Conservation (phyloP, 2,888 invertebrate species). For the Magallana nippona region DNA sequence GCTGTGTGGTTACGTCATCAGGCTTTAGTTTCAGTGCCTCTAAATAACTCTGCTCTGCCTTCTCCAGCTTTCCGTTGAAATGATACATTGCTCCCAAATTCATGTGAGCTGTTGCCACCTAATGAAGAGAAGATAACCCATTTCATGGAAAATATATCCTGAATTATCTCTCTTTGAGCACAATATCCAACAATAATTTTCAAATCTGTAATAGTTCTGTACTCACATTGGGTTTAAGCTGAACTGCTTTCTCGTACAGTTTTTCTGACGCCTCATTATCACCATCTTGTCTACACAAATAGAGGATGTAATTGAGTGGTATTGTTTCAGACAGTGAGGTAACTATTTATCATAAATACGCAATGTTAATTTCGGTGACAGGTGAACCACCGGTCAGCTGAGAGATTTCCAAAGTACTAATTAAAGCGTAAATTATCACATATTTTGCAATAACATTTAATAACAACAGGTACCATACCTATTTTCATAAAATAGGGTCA, state of each 20-base stretch:
- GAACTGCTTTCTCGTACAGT: conserved; percentile 91
- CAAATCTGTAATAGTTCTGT: not conserved
- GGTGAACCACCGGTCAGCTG: conserved; percentile 20
- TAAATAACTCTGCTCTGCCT: conserved; percentile 92
- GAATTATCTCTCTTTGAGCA: conserved; percentile 17
- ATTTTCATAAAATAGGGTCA: too few species aligned
- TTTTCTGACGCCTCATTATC: conserved; percentile 90
- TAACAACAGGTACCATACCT: too few species aligned
- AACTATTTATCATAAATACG: too few species aligned
- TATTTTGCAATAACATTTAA: too few species aligned
- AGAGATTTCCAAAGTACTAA: not conserved
- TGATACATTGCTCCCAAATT: conserved; percentile 97
- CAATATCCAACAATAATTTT: too few species aligned
- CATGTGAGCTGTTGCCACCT: conserved; percentile 94
- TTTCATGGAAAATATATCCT: not conserved
- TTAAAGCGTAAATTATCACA: too few species aligned
- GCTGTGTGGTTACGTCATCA: conserved; percentile 91
- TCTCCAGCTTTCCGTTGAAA: conserved; percentile 92
- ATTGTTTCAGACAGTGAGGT: too few species aligned
- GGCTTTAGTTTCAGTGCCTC: conserved; percentile 92
- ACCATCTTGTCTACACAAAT: conserved; percentile 84
- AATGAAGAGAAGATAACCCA: conserved; percentile 71
- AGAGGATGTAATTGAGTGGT: not conserved
- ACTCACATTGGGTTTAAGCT: conserved; percentile 84
- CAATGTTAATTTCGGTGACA: not conserved